phyloP scores from a whole-genome alignment of 2,113 vertebrate species.

The Onychorhynchus coronatus region DNA sequence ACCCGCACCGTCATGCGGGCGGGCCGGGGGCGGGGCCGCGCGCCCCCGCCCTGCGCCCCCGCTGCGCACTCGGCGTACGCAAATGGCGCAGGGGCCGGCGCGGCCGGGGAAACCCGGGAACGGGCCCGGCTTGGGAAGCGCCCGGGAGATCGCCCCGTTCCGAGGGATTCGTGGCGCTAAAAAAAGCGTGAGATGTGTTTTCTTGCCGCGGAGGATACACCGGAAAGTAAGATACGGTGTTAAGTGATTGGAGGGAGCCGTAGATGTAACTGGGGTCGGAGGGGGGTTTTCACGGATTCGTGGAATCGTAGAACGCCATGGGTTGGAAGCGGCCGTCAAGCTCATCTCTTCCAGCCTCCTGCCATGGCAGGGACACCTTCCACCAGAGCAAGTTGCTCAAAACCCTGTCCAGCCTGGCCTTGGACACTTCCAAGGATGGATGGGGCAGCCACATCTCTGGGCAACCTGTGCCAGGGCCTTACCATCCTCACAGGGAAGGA shows the following conservation, averaged over 20 bases:
- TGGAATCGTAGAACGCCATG: fast-evolving
- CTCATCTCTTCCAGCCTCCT: neutral
- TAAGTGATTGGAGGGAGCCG: neutral
- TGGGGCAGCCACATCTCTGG: neutral
- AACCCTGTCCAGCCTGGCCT: neutral
- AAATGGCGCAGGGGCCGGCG: neutral
- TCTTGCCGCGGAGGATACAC: neutral
- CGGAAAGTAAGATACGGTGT: neutral
- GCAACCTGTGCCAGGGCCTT: neutral
- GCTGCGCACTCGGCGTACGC: slow-evolving; percentile 18
- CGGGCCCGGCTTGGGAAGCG: no score
- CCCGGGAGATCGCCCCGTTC: no score
- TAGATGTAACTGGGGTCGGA: no score
- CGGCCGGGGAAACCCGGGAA: no score
- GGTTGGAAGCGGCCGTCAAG: no score
- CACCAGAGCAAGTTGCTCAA: fast-evolving
- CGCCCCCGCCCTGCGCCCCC: neutral
- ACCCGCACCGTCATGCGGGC: neutral
- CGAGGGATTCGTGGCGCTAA: no score
- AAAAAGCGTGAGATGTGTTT: neutral
- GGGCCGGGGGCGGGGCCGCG: neutral
- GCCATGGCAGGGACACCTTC: neutral
- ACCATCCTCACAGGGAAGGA: neutral
- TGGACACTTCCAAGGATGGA: neutral
- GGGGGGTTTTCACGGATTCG: neutral